Base-by-base conservation (phyloP, 2,888 invertebrate genomes). In the Trichopria drosophilae region DNA sequence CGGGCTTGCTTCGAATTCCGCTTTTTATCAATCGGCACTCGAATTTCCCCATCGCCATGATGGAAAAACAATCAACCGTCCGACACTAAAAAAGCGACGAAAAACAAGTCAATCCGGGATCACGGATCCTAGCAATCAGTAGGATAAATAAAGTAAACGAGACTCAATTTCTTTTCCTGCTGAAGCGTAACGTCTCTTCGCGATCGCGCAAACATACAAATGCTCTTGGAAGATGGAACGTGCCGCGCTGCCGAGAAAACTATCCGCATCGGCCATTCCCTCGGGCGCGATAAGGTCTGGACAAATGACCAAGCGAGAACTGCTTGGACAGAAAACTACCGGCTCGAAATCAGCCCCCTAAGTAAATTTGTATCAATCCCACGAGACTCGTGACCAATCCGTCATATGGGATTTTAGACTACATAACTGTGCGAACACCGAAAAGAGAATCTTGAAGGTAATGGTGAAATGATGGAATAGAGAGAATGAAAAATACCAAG, bases 301-400 rank as follows among this genome's bases (percentile, higher is more conserved):
- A 75, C 73, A 75, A 75, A 75, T 73, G 73, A 72, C 71, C 68
- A 63, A 58, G 63, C 61, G 60, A 52, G 59, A 59, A 47, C 49
- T 54, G 61, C 55, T 59, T 52, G 58, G 58, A 62, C 62, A 66
- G 71, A 70, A 69, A 71, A 67, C 68, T 64, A 63, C 63, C 60
- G 61, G 59, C 62, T 60, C 61, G 62, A 61, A 69, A 70, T 71
- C 72, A 65, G 64, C 68, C 69, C 71, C 71, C 69, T 73, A 72
- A 75, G 73, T 75, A 75, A 75, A 74, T 74, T 73, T 69, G 71
- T 68, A 73, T 71, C 71, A 71, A 72, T 67, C 69, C 71, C 69
- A 69, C 67, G 65, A 64, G 69, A 65, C 60, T 44, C 56, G 63
- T 18, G 49, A 59, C 61, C 63, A 63, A 72, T 73, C 71, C 66